phyloP scores from a whole-genome alignment of 1,140 invertebrate species.

The Phenacoccus solenopsis region DNA sequence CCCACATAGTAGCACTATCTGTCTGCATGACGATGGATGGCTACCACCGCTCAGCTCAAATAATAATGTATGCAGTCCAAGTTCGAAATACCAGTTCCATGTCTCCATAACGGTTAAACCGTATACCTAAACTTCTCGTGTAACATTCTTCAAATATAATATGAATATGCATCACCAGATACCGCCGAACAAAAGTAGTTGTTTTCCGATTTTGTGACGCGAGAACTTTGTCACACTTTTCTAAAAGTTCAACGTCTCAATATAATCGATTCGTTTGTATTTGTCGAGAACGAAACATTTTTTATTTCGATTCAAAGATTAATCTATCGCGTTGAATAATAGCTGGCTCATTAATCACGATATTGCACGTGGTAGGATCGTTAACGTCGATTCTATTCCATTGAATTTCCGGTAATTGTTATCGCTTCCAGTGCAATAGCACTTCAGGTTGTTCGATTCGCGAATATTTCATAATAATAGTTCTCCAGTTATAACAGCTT shows the following conservation, averaged over 20 bases:
- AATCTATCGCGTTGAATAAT: too few relatives aligned
- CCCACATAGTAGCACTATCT: not conserved
- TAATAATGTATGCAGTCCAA: slow-evolving; percentile 3
- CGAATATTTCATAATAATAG: too few relatives aligned
- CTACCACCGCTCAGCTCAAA: too few relatives aligned
- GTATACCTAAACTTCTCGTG: not conserved
- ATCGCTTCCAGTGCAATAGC: too few relatives aligned
- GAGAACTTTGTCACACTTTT: slow-evolving; percentile 1
- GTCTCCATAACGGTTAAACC: not conserved
- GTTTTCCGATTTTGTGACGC: not conserved
- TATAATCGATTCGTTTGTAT: not conserved
- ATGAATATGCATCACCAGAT: slow-evolving; percentile 11
- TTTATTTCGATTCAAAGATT: too few relatives aligned
- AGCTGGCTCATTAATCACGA: too few relatives aligned
- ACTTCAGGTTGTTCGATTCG: too few relatives aligned
- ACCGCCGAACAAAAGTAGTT: not conserved
- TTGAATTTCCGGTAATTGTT: too few relatives aligned
- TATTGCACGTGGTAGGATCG: too few relatives aligned
- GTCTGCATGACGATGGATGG: not conserved
- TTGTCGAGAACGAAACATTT: not conserved
- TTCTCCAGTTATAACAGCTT: too few relatives aligned
- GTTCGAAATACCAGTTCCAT: not conserved
- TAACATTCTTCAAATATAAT: slow-evolving; percentile 6
- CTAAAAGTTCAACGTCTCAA: not conserved
- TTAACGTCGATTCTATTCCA: too few relatives aligned